phyloP scores from a whole-genome alignment of 2,888 invertebrate genomes.

The Oxycera nigricornis region DNA sequence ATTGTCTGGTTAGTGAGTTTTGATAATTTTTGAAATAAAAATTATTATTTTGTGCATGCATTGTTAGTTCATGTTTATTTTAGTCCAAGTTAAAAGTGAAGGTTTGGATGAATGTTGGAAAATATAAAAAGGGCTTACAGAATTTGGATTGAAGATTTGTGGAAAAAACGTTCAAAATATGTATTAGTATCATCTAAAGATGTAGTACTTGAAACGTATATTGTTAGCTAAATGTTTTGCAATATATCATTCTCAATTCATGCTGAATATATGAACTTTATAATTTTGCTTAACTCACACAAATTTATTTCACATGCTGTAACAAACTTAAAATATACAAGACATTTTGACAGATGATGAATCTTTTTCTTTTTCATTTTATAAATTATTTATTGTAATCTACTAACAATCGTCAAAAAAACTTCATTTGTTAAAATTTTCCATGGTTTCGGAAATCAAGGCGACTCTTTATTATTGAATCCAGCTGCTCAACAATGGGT shows the following conservation, averaged over 20 bases:
- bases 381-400: neutral
- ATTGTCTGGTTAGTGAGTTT: no score
- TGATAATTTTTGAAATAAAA: no score
- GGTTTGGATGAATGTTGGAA: no score
- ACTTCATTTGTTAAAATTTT: no score
- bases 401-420: no score
- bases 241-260: neutral
- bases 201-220: neutral
- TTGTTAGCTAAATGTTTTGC: conserved; percentile 20
- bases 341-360: conserved; percentile 49
- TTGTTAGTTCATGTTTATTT: no score
- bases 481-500: conserved; percentile 41
- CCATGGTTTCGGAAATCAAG: neutral
- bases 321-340: neutral
- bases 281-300: neutral
- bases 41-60: no score
- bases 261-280: neutral
- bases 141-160: no score
- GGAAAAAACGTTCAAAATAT: no score
- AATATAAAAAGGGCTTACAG: no score
- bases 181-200: no score
- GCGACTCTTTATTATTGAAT: neutral
- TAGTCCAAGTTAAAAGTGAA: no score
- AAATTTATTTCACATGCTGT: conserved; percentile 3
- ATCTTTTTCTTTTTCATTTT: neutral